Conservation (phyloP, 37 sponge, comb jelly and placozoan species). For the Lycopodina hypogea region DNA sequence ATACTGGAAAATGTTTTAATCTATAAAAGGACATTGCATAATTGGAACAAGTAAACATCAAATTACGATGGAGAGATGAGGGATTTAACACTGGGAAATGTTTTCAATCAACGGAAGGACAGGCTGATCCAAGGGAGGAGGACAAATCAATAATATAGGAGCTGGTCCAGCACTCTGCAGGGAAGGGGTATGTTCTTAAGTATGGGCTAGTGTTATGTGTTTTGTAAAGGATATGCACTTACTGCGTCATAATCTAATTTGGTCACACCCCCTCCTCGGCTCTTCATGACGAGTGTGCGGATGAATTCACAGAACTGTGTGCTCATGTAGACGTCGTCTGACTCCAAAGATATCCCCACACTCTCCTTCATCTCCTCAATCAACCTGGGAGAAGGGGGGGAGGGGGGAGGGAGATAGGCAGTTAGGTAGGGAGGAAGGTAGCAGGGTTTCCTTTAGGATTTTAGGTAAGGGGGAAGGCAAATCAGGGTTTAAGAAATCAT, state of each 20-base stretch:
- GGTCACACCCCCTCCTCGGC: slow-evolving; percentile 58
- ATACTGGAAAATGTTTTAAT: neutral
- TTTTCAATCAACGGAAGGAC: neutral
- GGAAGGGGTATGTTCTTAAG: too few species aligned
- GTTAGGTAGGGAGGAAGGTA: neutral
- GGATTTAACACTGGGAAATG: neutral
- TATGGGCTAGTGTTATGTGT: too few species aligned
- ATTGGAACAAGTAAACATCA: too few species aligned
- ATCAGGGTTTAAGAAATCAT: too few species aligned
- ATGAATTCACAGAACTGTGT: slow-evolving; percentile 69
- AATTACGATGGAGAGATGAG: neutral
- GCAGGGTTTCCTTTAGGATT: too few species aligned
- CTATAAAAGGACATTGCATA: too few species aligned
- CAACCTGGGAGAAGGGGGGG: slow-evolving; percentile 32
- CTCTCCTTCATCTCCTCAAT: slow-evolving; percentile 83
- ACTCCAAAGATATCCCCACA: slow-evolving; percentile 57
- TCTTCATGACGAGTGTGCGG: slow-evolving; percentile 60
- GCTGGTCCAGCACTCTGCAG: too few species aligned
- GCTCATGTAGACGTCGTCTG: slow-evolving; percentile 91
- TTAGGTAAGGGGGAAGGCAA: too few species aligned
- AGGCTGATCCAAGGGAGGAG: too few species aligned
- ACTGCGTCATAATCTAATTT: slow-evolving; percentile 73
- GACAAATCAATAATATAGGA: too few species aligned
- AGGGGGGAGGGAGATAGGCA: neutral
- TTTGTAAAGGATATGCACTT: too few species aligned